Evolutionary conservation across 2,888 invertebrate species (phyloP).

Genomic region (Standfussiana lucernea): DNA sequence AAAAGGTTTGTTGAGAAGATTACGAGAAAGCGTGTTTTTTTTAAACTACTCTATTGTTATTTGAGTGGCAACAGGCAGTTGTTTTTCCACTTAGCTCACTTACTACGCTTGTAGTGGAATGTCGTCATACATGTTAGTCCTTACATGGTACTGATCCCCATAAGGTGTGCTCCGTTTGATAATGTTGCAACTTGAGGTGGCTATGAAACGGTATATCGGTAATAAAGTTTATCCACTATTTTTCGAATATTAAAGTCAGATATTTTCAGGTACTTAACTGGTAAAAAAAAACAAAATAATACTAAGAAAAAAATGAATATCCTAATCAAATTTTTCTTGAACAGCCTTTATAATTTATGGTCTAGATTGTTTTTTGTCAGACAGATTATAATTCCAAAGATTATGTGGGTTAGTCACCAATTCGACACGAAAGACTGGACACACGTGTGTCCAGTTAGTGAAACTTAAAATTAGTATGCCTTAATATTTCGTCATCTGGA

Average conservation of each 20-base stretch:
- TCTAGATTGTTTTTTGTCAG: neutral
- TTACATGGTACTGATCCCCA: slow-evolving; percentile 63
- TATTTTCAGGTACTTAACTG: neutral
- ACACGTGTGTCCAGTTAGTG: too few species aligned
- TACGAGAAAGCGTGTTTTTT: too few species aligned
- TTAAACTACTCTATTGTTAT: too few species aligned
- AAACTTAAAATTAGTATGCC: too few species aligned
- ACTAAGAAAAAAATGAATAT: neutral
- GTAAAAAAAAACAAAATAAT: neutral
- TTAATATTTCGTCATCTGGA: too few species aligned
- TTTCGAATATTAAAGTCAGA: slow-evolving; percentile 7
- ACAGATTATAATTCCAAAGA: neutral
- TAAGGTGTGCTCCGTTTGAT: slow-evolving; percentile 62
- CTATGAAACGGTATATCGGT: slow-evolving; percentile 56
- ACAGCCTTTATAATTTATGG: neutral
- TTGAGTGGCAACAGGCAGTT: too few species aligned
- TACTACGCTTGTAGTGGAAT: slow-evolving; percentile 5
- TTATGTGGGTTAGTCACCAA: too few species aligned
- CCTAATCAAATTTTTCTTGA: neutral
- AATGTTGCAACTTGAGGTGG: slow-evolving; percentile 64
- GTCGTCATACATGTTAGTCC: slow-evolving; percentile 41
- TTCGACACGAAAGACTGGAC: too few species aligned
- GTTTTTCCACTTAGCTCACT: neutral
- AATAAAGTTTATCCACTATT: slow-evolving; percentile 38
- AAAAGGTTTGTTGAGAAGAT: too few species aligned